A percentile compares a stretch with the other conserved stretches of the same genome.
Evolutionary conservation across 2,888 invertebrate species (phyloP).

Genomic region (Idaea aversata): DNA sequence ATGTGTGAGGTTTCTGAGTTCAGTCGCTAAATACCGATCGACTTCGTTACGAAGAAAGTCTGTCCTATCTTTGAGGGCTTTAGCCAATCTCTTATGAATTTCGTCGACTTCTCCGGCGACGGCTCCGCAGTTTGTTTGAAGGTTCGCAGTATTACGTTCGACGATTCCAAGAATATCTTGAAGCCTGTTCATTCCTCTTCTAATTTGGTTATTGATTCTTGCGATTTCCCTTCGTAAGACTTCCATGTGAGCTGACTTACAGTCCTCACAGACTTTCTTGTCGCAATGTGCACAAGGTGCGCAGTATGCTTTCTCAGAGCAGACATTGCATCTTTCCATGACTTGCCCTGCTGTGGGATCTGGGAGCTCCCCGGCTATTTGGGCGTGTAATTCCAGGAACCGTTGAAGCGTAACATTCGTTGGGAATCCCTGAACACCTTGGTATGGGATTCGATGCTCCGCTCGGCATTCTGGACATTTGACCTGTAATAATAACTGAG

Average conservation of each 20-base stretch:
- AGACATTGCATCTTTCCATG: constrained; percentile 96
- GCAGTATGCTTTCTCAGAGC: constrained; percentile 95
- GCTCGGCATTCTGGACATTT: constrained; percentile 99
- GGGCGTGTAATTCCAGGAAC: constrained; percentile 95
- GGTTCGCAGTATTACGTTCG: constrained; percentile 92
- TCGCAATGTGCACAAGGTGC: constrained; percentile 97
- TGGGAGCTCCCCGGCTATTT: constrained; percentile 94
- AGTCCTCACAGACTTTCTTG: constrained; percentile 97
- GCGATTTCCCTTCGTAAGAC: constrained; percentile 94
- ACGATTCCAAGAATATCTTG: constrained; percentile 91
- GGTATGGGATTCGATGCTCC: constrained; percentile 97
- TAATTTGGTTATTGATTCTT: constrained; percentile 93
- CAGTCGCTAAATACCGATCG: constrained; percentile 94
- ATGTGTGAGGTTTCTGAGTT: constrained; percentile 90
- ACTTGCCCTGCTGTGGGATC: constrained; percentile 95
- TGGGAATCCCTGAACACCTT: constrained; percentile 96
- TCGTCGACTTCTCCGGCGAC: constrained; percentile 97
- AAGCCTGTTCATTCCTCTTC: constrained; percentile 92
- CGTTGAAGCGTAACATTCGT: constrained; percentile 97
- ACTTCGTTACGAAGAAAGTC: constrained; percentile 93
- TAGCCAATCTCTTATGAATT: constrained; percentile 91
- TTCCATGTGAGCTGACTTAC: constrained; percentile 97
- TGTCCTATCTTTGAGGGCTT: constrained; percentile 94
- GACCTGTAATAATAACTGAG: constrained; percentile 79
- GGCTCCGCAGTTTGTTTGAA: constrained; percentile 93